Base-by-base conservation (phyloP, 1,140 invertebrate species). In the Drosophila pseudoobscura region DNA sequence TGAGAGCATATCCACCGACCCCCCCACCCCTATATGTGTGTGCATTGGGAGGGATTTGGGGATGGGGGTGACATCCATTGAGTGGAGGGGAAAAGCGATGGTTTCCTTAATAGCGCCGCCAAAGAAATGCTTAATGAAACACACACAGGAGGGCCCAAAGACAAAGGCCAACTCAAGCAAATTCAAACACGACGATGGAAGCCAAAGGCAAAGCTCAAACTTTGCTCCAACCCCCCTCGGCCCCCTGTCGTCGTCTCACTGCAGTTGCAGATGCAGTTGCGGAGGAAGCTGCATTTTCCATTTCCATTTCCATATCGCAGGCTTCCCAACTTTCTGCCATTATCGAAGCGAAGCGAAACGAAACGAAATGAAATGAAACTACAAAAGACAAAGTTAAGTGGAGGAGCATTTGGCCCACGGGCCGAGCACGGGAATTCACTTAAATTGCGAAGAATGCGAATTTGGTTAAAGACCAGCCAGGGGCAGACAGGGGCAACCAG, bases 341-440 rank as follows among this genome's bases (percentile, higher is more conserved):
- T 69, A 69, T 62, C 62, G 62, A 56, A 35, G 62, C 63, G 51
- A 69, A 69, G 56, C 65, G 63, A 69, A 68, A 51, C 49, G 65
- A 69, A 69, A 68, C 56, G 51, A 69, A 69, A 69, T 69, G 65
- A 69, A 69, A 69, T 56, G 43, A 69, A 69, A 68, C 44, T 69
- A 69, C 65, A 69, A 68, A 69, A 69, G 65, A 69, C 65, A 69
- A 69, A 69, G 65, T 68, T 63, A 69, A 69, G 51, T 69, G 45
- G 63, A 20, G 45, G 11, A 39, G 35, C 44, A 35, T 68, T 69
- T 45, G 35, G 51, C 44, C 65, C 52, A 52, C 63, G 51, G 63
- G 63, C 52, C 31, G 63, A 69, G 65, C 65, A 47, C 63, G 68
- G 65, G 65, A 69, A 69, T 69, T 69, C 65, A 65, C 65, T 69